phyloP scores from a whole-genome alignment of 2,797 vertebrate genomes.

The Amniataba percoides region DNA sequence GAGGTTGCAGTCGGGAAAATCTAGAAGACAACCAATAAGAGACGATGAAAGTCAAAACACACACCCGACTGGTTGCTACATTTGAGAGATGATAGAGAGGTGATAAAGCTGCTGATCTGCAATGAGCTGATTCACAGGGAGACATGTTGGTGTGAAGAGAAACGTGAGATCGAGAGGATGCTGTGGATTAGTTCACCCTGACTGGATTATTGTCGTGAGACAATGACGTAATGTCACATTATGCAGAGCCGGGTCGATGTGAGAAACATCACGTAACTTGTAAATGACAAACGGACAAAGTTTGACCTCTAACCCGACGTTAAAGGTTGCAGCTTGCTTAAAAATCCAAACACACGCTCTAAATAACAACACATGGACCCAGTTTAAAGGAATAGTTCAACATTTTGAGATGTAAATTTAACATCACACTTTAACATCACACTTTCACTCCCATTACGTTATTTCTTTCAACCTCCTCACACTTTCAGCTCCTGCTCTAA shows the following conservation, averaged over 20 bases:
- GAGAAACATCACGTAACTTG: not conserved
- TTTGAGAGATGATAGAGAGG: not conserved
- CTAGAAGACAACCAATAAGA: not conserved
- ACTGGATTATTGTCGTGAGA: not conserved
- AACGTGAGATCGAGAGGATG: not conserved
- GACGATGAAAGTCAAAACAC: not conserved
- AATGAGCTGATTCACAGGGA: not conserved
- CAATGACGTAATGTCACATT: conserved; percentile 26
- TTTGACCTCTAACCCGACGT: not conserved
- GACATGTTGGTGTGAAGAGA: not conserved
- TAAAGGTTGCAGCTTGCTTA: not conserved
- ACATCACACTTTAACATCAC: too few species aligned
- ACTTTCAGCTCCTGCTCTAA: not conserved
- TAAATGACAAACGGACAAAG: not conserved
- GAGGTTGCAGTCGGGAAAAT: not conserved
- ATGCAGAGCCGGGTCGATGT: conserved; percentile 4
- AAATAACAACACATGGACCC: not conserved
- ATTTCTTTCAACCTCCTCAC: too few species aligned
- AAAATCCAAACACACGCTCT: not conserved
- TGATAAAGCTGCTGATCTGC: not conserved
- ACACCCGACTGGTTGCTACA: not conserved
- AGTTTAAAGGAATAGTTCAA: not conserved
- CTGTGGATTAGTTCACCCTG: not conserved
- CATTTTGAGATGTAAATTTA: not conserved
- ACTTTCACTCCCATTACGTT: too few species aligned